phyloP scores from a whole-genome alignment of 2,797 vertebrate species.

The Peromyscus aztecus region DNA sequence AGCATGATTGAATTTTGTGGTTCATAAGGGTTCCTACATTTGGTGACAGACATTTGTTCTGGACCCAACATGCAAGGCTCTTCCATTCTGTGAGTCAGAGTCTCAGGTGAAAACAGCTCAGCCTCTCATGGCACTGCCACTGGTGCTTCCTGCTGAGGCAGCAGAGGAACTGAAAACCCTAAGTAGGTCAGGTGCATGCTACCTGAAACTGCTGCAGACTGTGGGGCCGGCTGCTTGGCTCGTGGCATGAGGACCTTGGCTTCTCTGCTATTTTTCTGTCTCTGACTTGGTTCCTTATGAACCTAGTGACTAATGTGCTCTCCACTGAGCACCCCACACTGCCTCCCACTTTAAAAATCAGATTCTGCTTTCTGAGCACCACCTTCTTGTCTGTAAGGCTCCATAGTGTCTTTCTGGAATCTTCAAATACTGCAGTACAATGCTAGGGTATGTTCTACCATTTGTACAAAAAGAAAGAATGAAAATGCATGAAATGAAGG shows the following conservation, averaged over 20 bases:
- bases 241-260: too few species aligned
- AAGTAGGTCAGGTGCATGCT: neutral
- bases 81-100: too few species aligned
- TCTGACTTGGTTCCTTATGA: neutral
- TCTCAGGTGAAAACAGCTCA: neutral
- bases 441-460: neutral
- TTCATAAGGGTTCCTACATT: accelerated
- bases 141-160: neutral
- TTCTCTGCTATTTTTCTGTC: neutral
- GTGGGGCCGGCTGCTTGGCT: neutral
- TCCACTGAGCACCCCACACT: too few species aligned
- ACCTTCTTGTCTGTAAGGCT: neutral
- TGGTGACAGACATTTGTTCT: neutral
- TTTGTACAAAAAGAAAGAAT: neutral
- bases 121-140: neutral
- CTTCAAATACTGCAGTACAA: neutral
- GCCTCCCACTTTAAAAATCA: neutral
- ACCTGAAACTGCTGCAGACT: neutral
- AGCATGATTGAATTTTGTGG: neutral
- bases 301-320: neutral
- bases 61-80: neutral
- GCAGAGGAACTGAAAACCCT: neutral
- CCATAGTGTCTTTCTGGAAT: neutral
- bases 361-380: neutral
- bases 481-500: neutral